Evolutionary conservation across 2,797 vertebrate genomes (phyloP).

Genomic region (Caiman crocodilus): DNA sequence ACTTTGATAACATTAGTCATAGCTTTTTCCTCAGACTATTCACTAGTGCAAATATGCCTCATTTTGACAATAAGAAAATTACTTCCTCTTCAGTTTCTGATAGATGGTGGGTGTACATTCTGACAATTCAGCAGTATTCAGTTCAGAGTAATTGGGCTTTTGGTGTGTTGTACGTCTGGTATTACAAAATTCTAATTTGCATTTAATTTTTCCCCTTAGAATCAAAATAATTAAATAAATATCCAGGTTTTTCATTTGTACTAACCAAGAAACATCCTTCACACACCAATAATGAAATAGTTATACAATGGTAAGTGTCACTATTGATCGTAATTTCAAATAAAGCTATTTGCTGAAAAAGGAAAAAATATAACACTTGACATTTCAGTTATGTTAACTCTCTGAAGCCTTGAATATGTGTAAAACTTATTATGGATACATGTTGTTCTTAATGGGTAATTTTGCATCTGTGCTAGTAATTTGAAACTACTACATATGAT

Average conservation of each 20-base stretch:
- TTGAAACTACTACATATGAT: slow-evolving; percentile 9
- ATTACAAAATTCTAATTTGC: not conserved
- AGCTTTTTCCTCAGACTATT: not conserved
- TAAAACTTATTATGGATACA: not conserved
- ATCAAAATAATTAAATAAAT: not conserved
- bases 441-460: not conserved
- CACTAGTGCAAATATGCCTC: not conserved
- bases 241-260: not conserved
- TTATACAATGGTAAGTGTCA: not conserved
- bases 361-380: not conserved
- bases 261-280: not conserved
- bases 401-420: not conserved
- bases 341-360: not conserved
- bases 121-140: not conserved
- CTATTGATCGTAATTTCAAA: slow-evolving; percentile 11
- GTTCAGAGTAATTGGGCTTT: not conserved
- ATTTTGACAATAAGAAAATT: not conserved
- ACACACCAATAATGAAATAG: not conserved
- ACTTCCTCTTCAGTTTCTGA: not conserved
- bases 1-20: not conserved
- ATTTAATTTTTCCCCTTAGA: not conserved
- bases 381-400: slow-evolving; percentile 18
- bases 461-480: slow-evolving; percentile 10
- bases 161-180: not conserved
- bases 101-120: not conserved